phyloP scores from a whole-genome alignment of 23 tunicate genomes.

The Halocynthia aurantium region DNA sequence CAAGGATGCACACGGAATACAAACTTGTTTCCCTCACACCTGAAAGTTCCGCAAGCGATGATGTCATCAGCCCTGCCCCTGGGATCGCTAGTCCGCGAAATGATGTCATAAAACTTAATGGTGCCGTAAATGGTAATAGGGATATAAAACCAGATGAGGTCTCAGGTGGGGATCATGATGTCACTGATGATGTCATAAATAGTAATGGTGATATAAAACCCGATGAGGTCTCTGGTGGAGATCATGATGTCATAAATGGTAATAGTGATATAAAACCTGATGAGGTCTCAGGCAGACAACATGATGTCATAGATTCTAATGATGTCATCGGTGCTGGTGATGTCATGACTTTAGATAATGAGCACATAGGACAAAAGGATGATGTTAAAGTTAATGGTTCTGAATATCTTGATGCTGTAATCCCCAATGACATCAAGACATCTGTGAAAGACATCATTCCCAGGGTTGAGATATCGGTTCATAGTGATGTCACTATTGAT shows the following conservation, averaged over 20 bases:
- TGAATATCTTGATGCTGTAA: too few species aligned
- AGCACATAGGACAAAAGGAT: background rate
- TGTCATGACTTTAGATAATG: background rate
- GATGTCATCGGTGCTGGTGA: constrained; percentile 18
- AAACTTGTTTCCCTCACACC: constrained; percentile 29
- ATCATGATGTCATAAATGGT: too few species aligned
- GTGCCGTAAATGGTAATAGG: background rate
- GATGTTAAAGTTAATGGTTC: background rate
- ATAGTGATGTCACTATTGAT: constrained; percentile 9
- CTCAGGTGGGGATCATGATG: too few species aligned
- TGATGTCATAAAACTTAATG: background rate
- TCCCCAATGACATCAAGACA: too few species aligned
- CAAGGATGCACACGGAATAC: background rate
- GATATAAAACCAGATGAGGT: too few species aligned
- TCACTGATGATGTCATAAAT: too few species aligned
- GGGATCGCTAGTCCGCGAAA: background rate
- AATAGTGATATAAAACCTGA: too few species aligned
- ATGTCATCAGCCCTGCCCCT: background rate
- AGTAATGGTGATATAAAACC: too few species aligned
- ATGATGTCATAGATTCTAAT: background rate
- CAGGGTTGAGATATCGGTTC: background rate
- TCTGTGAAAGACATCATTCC: background rate
- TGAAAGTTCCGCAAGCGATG: constrained; percentile 3
- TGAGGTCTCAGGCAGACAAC: too few species aligned
- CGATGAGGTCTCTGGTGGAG: too few species aligned